phyloP scores from a whole-genome alignment of 2,888 invertebrate species.

The Polylopha cassiicola region DNA sequence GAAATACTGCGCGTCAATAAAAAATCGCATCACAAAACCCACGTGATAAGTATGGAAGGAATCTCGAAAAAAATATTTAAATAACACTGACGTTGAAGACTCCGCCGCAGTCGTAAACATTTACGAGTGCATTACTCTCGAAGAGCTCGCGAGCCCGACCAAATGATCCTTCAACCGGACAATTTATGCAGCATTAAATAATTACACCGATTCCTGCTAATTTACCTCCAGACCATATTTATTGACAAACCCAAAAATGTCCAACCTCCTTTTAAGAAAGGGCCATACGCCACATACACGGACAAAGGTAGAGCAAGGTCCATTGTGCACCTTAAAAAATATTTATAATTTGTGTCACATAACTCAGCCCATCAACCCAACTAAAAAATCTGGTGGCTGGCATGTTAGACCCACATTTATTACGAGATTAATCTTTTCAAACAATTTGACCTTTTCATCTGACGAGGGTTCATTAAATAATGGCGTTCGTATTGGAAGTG shows the following conservation, averaged over 20 bases:
- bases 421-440: constrained; percentile 76
- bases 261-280: constrained; percentile 29
- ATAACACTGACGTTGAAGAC: constrained; percentile 55
- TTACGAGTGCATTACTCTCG: constrained; percentile 74
- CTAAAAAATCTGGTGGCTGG: constrained; percentile 60
- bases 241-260: constrained; percentile 21
- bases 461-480: constrained; percentile 78
- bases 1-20: constrained; percentile 53
- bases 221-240: constrained; percentile 12
- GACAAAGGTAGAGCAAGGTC: constrained; percentile 39
- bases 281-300: too few relatives aligned
- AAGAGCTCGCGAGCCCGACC: constrained; percentile 52
- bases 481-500: constrained; percentile 67
- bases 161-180: constrained; percentile 46
- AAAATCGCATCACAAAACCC: constrained; percentile 42
- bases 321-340: constrained; percentile 36
- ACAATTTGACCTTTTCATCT: constrained; percentile 76
- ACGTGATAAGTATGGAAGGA: constrained; percentile 33
- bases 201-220: constrained; percentile 17
- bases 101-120: constrained; percentile 65
- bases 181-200: constrained; percentile 24
- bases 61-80: constrained; percentile 61
- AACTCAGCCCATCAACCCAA: constrained; percentile 54
- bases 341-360: constrained; percentile 60
- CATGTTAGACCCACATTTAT: constrained; percentile 69